A percentile compares a stretch with the other conserved stretches of the same genome.
Evolutionary conservation across 2,888 invertebrate species (phyloP).

Genomic region (Phengaris arion): DNA sequence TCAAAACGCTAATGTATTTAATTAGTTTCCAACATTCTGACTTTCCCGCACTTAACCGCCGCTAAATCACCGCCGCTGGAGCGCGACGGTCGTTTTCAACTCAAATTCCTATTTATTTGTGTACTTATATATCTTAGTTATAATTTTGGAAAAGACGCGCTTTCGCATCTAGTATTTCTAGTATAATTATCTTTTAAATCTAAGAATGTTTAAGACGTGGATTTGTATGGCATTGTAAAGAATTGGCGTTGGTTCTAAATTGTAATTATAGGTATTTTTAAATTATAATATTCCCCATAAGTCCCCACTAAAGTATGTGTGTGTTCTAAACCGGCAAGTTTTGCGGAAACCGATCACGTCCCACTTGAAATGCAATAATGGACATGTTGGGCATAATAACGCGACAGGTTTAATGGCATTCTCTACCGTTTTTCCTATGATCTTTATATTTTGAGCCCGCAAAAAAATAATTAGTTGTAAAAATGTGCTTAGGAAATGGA

Average conservation of each 20-base stretch:
- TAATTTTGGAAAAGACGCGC: background rate
- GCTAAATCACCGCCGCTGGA: no score
- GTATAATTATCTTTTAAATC: no score
- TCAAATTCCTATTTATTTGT: conserved; percentile 10
- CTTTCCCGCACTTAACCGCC: conserved; percentile 7
- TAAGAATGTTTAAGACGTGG: no score
- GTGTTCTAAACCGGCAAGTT: conserved; percentile 11
- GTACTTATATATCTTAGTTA: background rate
- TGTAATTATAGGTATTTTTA: no score
- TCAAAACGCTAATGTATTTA: conserved; percentile 26
- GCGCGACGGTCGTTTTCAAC: background rate
- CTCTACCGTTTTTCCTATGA: conserved; percentile 13
- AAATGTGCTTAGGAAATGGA: no score
- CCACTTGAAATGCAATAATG: conserved; percentile 20
- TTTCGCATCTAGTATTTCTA: no score
- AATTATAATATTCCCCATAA: background rate
- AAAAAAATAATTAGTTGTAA: background rate
- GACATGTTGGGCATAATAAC: conserved; percentile 12
- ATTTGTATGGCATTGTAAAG: no score
- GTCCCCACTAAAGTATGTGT: conserved; percentile 5
- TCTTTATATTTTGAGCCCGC: background rate
- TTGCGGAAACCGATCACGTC: background rate
- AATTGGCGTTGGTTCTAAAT: no score
- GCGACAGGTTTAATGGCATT: conserved; percentile 17
- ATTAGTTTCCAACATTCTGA: conserved; percentile 19